These are phyloP conservation scores for Trematocara unimaculatum DNA, from an alignment of 2,113 vertebrate genomes.

Conservation along the genomic window DNA sequence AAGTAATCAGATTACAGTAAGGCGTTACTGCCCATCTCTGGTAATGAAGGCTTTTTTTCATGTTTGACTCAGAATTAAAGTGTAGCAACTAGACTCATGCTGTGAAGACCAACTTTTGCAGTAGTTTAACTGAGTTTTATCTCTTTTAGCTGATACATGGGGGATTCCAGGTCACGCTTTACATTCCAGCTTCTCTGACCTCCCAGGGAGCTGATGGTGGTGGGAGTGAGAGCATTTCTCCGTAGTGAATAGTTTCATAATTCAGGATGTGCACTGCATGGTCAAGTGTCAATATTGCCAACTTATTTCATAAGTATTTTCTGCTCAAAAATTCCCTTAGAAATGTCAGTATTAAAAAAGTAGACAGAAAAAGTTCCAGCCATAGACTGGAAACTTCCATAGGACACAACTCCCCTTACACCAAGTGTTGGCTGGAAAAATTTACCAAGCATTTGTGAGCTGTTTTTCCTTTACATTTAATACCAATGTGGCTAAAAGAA, in stretches of 20 bases:
- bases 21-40: no score
- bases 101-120: neutral
- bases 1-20: no score
- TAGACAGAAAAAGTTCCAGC: neutral
- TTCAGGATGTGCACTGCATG: neutral
- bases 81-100: neutral
- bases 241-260: neutral
- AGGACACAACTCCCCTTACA: neutral
- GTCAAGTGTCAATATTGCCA: neutral
- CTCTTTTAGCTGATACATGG: neutral
- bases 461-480: neutral
- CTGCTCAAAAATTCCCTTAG: neutral
- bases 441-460: neutral
- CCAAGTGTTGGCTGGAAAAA: rapidly evolving
- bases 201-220: neutral
- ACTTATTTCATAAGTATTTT: neutral
- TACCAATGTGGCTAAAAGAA: neutral
- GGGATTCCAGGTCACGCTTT: neutral
- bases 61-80: neutral
- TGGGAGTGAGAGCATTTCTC: neutral
- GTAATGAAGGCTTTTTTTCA: neutral
- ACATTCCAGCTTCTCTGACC: neutral
- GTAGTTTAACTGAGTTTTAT: neutral
- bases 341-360: neutral
- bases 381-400: neutral